Conservation (phyloP, 2,113 vertebrate genomes). For the Danio rerio region DNA sequence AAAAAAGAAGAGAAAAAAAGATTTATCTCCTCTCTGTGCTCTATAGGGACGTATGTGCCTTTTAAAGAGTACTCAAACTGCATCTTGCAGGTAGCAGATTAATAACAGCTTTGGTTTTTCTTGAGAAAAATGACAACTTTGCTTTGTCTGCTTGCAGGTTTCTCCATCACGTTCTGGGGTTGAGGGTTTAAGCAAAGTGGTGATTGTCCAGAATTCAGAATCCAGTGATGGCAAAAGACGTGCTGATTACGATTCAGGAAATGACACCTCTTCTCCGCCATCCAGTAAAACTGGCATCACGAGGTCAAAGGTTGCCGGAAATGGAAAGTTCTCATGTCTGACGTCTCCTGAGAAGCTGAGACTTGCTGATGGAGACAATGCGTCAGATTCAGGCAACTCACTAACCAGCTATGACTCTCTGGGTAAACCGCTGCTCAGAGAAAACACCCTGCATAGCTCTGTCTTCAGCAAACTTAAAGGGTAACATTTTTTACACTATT, state of each 20-base stretch:
- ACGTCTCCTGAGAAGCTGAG: constrained; percentile 79
- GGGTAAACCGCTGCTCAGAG: constrained; percentile 79
- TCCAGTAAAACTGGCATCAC: constrained; percentile 86
- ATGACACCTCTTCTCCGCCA: constrained; percentile 93
- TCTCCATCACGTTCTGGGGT: constrained; percentile 80
- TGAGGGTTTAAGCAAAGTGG: constrained; percentile 83
- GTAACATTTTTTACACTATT: constrained; percentile 55
- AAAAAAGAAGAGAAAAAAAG: constrained; percentile 21
- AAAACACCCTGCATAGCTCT: constrained; percentile 71
- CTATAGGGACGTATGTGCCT: constrained; percentile 70
- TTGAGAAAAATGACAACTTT: constrained; percentile 63
- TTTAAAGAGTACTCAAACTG: constrained; percentile 79
- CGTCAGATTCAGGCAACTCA: constrained; percentile 96
- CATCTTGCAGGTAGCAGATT: constrained; percentile 82
- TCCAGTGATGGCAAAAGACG: constrained; percentile 76
- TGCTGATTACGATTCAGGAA: constrained; percentile 95
- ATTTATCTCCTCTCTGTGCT: constrained; percentile 69
- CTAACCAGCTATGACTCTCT: constrained; percentile 92
- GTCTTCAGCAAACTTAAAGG: constrained; percentile 65
- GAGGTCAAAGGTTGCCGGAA: constrained; percentile 77
- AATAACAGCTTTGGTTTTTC: neutral
- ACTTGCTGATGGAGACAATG: constrained; percentile 82
- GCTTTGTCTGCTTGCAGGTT: constrained; percentile 91
- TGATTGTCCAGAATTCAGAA: constrained; percentile 73
- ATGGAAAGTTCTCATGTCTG: constrained; percentile 69